These are phyloP conservation scores for Numida meleagris DNA, from an alignment of 2,113 vertebrate genomes.

Conservation along the genomic window DNA sequence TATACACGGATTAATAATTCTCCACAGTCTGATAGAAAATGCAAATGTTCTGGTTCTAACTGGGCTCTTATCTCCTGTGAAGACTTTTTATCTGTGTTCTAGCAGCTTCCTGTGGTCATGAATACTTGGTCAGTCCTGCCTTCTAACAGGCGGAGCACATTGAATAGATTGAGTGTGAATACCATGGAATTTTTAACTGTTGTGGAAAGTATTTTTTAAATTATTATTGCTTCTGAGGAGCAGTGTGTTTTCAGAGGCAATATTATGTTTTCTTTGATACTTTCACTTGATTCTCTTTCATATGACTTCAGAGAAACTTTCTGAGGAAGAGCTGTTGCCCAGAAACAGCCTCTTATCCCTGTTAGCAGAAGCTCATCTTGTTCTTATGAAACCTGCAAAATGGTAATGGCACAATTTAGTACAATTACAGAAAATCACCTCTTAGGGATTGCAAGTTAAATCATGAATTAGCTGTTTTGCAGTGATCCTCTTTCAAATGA, in stretches of 20 bases:
- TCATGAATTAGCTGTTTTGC: conserved; percentile 45
- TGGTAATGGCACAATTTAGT: conserved; percentile 4
- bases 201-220: neutral
- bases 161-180: neutral
- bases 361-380: neutral
- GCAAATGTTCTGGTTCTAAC: neutral
- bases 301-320: neutral
- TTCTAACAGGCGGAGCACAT: neutral
- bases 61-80: neutral
- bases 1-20: neutral
- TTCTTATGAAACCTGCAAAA: neutral
- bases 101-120: rapidly evolving
- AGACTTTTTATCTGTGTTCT: neutral
- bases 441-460: neutral
- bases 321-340: neutral
- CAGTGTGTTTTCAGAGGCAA: neutral
- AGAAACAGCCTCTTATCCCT: neutral
- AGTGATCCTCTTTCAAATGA: conserved; percentile 13
- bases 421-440: conserved; percentile 27
- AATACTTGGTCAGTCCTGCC: neutral
- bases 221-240: neutral
- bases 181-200: neutral
- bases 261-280: neutral
- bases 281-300: neutral
- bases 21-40: neutral